Conservation (phyloP, 2,797 vertebrate genomes). For the Pseudochirops cupreus region DNA sequence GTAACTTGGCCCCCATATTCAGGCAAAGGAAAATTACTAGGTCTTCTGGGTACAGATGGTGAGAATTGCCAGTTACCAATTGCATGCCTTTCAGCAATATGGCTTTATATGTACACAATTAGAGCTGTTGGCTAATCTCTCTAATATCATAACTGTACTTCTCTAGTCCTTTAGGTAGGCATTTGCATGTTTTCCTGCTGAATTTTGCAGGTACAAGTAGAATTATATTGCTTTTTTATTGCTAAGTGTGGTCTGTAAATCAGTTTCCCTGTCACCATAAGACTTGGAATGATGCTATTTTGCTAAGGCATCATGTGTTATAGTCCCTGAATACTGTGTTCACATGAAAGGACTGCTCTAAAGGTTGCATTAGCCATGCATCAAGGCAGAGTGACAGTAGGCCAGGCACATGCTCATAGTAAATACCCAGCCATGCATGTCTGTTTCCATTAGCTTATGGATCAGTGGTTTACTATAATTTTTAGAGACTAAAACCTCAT, state of each 20-base stretch:
- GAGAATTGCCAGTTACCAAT: slow-evolving; percentile 79
- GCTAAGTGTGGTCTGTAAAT: slow-evolving; percentile 71
- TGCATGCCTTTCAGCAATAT: slow-evolving; percentile 79
- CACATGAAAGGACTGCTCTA: slow-evolving; percentile 67
- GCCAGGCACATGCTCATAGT: slow-evolving; percentile 69
- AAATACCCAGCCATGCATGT: slow-evolving; percentile 67
- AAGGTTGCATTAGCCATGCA: slow-evolving; percentile 74
- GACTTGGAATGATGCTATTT: slow-evolving; percentile 74
- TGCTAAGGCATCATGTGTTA: slow-evolving; percentile 77
- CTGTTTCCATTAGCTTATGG: slow-evolving; percentile 52
- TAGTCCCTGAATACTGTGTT: slow-evolving; percentile 78
- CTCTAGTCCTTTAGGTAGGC: slow-evolving; percentile 78
- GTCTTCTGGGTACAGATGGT: slow-evolving; percentile 76
- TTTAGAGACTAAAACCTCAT: slow-evolving; percentile 29
- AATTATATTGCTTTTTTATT: slow-evolving; percentile 69
- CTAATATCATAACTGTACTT: slow-evolving; percentile 80
- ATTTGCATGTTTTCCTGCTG: slow-evolving; percentile 76
- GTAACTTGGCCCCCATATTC: slow-evolving; percentile 51
- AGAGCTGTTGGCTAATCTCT: slow-evolving; percentile 81
- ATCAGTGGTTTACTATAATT: slow-evolving; percentile 23
- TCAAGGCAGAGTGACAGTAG: slow-evolving; percentile 69
- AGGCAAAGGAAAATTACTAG: slow-evolving; percentile 79
- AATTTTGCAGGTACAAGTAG: slow-evolving; percentile 64
- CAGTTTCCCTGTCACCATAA: slow-evolving; percentile 75
- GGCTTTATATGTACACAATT: slow-evolving; percentile 81